A percentile compares a stretch with the other conserved stretches of the same genome.
phyloP scores from a whole-genome alignment of 2,888 invertebrate species.

The Scaptomyza reducta region DNA sequence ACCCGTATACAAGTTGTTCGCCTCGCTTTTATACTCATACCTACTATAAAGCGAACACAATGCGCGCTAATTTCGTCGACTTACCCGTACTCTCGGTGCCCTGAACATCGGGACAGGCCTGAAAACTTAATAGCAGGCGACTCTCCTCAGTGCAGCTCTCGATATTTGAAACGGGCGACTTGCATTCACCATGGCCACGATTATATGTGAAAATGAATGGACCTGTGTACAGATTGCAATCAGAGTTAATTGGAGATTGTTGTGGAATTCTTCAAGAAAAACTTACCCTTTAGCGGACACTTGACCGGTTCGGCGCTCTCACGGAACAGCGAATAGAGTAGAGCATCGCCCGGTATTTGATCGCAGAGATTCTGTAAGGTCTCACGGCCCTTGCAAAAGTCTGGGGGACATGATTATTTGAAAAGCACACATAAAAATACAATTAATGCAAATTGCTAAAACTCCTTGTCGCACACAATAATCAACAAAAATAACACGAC shows the following conservation, averaged over 20 bases:
- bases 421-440: constrained; percentile 80
- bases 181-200: constrained; percentile 95
- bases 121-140: constrained; percentile 94
- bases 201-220: constrained; percentile 96
- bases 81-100: constrained; percentile 96
- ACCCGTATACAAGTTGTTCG: neutral
- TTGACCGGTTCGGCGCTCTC: constrained; percentile 94
- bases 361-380: constrained; percentile 92
- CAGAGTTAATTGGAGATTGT: constrained; percentile 19
- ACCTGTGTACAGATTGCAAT: constrained; percentile 27
- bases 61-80: constrained; percentile 38
- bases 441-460: constrained; percentile 84
- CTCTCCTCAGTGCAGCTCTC: constrained; percentile 98
- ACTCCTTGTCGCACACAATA: constrained; percentile 48
- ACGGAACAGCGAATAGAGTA: constrained; percentile 95
- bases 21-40: neutral
- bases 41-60: neutral
- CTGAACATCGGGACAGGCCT: constrained; percentile 95
- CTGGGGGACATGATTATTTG: constrained; percentile 84
- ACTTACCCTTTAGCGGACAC: constrained; percentile 89
- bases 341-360: constrained; percentile 94
- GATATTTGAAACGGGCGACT: constrained; percentile 94
- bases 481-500: constrained; percentile 35
- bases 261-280: neutral
- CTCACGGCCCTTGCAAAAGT: constrained; percentile 86